Evolutionary conservation across 2,888 invertebrate genomes (phyloP).

Genomic region (Lycia hirtaria): DNA sequence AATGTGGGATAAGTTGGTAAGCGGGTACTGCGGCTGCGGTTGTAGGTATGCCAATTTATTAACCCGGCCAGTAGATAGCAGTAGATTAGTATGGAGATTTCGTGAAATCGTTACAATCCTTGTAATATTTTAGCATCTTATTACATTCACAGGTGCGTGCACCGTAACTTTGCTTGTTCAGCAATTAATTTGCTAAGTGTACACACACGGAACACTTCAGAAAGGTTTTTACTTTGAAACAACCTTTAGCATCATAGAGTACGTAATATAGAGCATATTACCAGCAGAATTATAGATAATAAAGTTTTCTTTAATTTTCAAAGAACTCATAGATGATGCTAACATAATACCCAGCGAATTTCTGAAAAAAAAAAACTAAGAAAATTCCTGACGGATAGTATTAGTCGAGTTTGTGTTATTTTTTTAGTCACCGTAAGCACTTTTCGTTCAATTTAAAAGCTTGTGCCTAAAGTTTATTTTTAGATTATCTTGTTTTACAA

Average conservation of each 20-base stretch:
- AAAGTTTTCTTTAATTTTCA: no score
- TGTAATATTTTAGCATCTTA: constrained; percentile 38
- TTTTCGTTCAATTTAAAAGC: no score
- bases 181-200: constrained; percentile 30
- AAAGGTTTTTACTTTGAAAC: constrained; percentile 3
- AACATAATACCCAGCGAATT: no score
- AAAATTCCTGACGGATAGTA: no score
- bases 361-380: no score
- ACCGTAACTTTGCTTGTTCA: constrained; percentile 33
- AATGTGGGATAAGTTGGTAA: constrained; percentile 47
- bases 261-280: neutral
- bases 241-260: neutral
- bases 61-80: constrained; percentile 44
- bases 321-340: no score
- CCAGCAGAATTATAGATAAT: no score
- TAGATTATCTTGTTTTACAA: no score
- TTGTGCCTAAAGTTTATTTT: no score
- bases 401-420: no score
- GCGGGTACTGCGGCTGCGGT: constrained; percentile 43
- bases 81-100: constrained; percentile 51
- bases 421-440: no score
- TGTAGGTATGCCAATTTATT: constrained; percentile 55
- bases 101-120: constrained; percentile 32
- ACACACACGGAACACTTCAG: constrained; percentile 3
- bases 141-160: constrained; percentile 35